phyloP scores from a whole-genome alignment of 2,888 invertebrate genomes.

The Acleris emargana region DNA sequence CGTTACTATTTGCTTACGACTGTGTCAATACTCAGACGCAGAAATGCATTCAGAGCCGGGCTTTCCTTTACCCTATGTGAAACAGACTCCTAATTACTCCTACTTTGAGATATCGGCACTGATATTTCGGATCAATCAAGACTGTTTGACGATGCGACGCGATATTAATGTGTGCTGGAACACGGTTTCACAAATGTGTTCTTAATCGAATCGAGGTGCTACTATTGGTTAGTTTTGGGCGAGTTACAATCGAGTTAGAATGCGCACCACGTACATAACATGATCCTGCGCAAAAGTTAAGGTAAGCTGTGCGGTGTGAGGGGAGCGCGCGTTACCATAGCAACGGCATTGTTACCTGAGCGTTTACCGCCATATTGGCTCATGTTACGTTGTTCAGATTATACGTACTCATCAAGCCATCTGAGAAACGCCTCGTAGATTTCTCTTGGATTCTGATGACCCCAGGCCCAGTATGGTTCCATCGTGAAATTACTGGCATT shows the following conservation, averaged over 20 bases:
- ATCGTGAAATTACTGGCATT: too few relatives aligned
- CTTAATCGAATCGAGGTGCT: slow-evolving; percentile 31
- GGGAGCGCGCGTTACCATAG: too few relatives aligned
- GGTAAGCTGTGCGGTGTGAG: too few relatives aligned
- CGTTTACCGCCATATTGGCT: too few relatives aligned
- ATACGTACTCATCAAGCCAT: too few relatives aligned
- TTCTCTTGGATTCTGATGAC: too few relatives aligned
- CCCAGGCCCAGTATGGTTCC: too few relatives aligned
- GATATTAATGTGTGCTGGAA: slow-evolving; percentile 29
- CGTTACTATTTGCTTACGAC: slow-evolving; percentile 23
- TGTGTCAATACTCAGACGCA: slow-evolving; percentile 13
- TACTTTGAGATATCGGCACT: background rate
- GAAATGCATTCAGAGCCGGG: slow-evolving; percentile 2
- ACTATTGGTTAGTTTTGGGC: slow-evolving; percentile 17
- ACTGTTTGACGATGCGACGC: slow-evolving; percentile 7
- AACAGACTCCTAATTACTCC: background rate
- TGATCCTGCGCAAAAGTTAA: too few relatives aligned
- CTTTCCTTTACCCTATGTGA: background rate
- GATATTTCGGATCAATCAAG: slow-evolving; percentile 18
- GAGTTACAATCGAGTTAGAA: slow-evolving; percentile 1
- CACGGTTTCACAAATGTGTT: slow-evolving; percentile 34
- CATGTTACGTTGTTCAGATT: too few relatives aligned
- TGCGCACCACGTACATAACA: too few relatives aligned
- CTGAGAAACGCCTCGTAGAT: too few relatives aligned
- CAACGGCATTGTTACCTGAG: too few relatives aligned